Percentiles rank a stretch among this genome's conserved stretches.
Evolutionary conservation across 2,888 invertebrate species (phyloP).

Genomic region (Andrena minutula): DNA sequence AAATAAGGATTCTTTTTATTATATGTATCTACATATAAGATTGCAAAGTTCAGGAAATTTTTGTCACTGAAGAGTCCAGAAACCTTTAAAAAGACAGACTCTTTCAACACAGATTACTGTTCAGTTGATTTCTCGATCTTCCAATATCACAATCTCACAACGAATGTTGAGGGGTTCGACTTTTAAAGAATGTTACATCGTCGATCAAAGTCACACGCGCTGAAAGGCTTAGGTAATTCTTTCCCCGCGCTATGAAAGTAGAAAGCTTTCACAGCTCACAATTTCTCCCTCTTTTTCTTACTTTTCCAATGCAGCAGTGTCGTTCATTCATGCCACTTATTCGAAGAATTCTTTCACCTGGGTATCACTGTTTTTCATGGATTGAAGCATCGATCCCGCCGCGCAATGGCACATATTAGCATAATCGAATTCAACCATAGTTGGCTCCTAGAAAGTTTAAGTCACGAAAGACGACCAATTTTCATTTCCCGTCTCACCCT

Average conservation of each 20-base stretch:
- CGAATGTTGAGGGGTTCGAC: neutral
- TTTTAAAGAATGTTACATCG: slow-evolving; percentile 25
- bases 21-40: too few species aligned
- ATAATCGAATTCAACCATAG: neutral
- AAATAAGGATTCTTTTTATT: too few species aligned
- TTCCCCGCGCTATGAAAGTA: slow-evolving; percentile 8
- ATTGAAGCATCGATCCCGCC: slow-evolving; percentile 1
- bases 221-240: slow-evolving; percentile 40
- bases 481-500: neutral
- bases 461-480: neutral
- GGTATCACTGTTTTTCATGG: neutral
- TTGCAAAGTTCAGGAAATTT: neutral
- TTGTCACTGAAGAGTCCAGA: neutral
- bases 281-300: neutral
- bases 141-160: neutral
- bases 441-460: neutral
- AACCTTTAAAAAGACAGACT: neutral
- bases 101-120: neutral
- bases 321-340: slow-evolving; percentile 12
- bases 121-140: neutral
- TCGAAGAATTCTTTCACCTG: slow-evolving; percentile 3
- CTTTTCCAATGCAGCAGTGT: neutral
- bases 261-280: neutral
- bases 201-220: slow-evolving; percentile 30
- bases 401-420: neutral